These are phyloP conservation scores for Scaptomyza montana DNA, from an alignment of 1,140 invertebrate species.

Conservation along the genomic window DNA sequence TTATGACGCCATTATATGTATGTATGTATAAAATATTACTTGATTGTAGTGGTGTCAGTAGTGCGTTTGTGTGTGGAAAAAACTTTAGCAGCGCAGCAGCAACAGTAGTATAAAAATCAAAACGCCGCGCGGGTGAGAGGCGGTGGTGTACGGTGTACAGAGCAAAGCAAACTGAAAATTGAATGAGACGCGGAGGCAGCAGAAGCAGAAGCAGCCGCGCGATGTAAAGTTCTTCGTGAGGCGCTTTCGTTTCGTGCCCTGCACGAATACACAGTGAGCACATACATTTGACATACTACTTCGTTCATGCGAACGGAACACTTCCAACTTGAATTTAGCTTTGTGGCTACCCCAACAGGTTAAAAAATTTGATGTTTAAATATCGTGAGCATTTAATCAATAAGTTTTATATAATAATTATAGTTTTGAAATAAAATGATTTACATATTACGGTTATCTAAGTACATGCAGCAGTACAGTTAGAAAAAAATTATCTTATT, in stretches of 20 bases:
- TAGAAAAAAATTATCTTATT: not conserved
- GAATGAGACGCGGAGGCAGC: constrained; percentile 70
- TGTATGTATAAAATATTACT: constrained; percentile 69
- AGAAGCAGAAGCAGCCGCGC: constrained; percentile 62
- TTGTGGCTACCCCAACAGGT: not conserved
- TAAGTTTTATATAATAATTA: too few relatives aligned
- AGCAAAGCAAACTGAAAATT: constrained; percentile 77
- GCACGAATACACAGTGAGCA: constrained; percentile 46
- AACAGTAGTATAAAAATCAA: constrained; percentile 80
- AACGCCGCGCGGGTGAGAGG: constrained; percentile 80
- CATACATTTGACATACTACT: constrained; percentile 6
- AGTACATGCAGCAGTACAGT: constrained; percentile 9
- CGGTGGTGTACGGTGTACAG: constrained; percentile 74
- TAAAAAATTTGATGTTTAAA: too few relatives aligned
- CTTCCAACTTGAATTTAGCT: constrained; percentile 3
- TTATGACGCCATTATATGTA: constrained; percentile 78
- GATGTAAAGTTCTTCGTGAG: constrained; percentile 71
- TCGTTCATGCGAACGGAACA: constrained; percentile 6
- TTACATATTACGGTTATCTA: not conserved
- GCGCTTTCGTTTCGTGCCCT: constrained; percentile 51
- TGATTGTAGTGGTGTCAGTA: constrained; percentile 62
- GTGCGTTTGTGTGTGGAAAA: constrained; percentile 54
- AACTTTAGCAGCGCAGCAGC: constrained; percentile 60
- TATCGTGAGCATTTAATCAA: too few relatives aligned
- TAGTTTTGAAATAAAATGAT: not conserved